These are phyloP conservation scores for Turritopsis rubra DNA, from an alignment of 30 jellyfish, hydroid and myxozoan species.

Conservation along the genomic window DNA sequence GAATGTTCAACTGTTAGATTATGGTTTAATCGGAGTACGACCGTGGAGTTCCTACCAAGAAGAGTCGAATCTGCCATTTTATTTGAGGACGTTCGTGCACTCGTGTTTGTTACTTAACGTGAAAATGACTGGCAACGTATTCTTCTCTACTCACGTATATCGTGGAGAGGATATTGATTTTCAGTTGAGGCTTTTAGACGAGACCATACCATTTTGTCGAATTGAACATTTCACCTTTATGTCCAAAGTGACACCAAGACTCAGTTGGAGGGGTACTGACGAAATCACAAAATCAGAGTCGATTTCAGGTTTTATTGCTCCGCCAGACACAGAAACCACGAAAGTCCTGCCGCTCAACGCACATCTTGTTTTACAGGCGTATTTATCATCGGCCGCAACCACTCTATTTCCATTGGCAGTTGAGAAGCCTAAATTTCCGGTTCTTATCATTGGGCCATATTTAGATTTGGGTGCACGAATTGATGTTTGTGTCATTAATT, in stretches of 20 bases:
- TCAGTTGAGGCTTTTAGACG: slow-evolving; percentile 60
- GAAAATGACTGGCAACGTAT: slow-evolving; percentile 31
- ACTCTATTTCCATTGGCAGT: slow-evolving; percentile 65
- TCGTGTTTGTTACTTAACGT: slow-evolving; percentile 55
- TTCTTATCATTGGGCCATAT: slow-evolving; percentile 74
- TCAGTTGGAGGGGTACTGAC: slow-evolving; percentile 1
- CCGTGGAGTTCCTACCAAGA: slow-evolving; percentile 92
- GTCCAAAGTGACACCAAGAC: slow-evolving; percentile 53
- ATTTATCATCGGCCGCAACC: slow-evolving; percentile 40
- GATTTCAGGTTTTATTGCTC: slow-evolving; percentile 54
- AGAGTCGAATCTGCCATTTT: slow-evolving; percentile 67
- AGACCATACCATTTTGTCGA: slow-evolving; percentile 55
- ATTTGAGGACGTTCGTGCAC: slow-evolving; percentile 73
- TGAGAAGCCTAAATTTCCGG: slow-evolving; percentile 59
- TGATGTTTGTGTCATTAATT: slow-evolving; percentile 51
- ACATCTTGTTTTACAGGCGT: slow-evolving; percentile 70
- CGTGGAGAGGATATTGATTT: slow-evolving; percentile 77
- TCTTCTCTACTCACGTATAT: slow-evolving; percentile 39
- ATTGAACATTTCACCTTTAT: slow-evolving; percentile 77
- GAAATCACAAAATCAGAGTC: background rate
- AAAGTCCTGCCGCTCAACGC: slow-evolving; percentile 47
- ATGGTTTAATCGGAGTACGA: slow-evolving; percentile 70
- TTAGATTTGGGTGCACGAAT: slow-evolving; percentile 60
- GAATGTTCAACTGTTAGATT: slow-evolving; percentile 50
- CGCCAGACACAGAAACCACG: slow-evolving; percentile 69